Base-by-base conservation (phyloP, 2,797 vertebrate species). In the Esox masquinongy region DNA sequence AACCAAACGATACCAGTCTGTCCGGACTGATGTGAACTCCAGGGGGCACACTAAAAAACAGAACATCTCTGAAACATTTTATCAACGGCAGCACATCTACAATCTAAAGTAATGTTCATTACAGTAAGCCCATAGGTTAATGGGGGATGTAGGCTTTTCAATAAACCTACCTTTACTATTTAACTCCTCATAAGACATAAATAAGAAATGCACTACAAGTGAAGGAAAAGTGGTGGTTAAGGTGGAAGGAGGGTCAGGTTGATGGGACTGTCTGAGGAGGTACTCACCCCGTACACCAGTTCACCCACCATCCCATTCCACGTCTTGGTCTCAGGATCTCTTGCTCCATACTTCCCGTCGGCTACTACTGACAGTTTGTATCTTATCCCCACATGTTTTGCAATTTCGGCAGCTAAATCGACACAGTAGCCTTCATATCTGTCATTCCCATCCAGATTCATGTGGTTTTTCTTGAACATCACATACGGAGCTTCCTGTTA, bases 301-400 rank as follows among this genome's bases (percentile, higher is more conserved):
- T 99, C 98, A 92, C 98, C 98, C 94, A 99, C 98, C 98, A 99
- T 99, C 94, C 98, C 98, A 89, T 99, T 99, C 98, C 98, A 99
- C 89, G 97, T 96, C 93, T 99, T 99, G 93, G 97, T 99, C 92
- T 99, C 98, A 53, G 98, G 96, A 94, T 99, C 97, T 86, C 97
- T 96, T 91, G 98, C 98, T 81, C 98, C 98, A 72, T 99, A 99
- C 94, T 99, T 99, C 82, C 97, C 98, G 80, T 99, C 98, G 89
- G 96, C 97, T 85, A 99, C 98, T 93, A 99, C 98, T 90, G 98
- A 99, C 92, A 99, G 94, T 94, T 99, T 97, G 94, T 99, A 99
- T 93, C 98, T 98, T 94, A 99, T 99, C 90, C 97, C 97, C 91
- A 99, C 98, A 88, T 99, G 98, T 94, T 99, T 99, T 92, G 98